These are phyloP conservation scores for Lethenteron camtschaticum DNA, from an alignment of 2,113 vertebrate species.

Conservation along the genomic window DNA sequence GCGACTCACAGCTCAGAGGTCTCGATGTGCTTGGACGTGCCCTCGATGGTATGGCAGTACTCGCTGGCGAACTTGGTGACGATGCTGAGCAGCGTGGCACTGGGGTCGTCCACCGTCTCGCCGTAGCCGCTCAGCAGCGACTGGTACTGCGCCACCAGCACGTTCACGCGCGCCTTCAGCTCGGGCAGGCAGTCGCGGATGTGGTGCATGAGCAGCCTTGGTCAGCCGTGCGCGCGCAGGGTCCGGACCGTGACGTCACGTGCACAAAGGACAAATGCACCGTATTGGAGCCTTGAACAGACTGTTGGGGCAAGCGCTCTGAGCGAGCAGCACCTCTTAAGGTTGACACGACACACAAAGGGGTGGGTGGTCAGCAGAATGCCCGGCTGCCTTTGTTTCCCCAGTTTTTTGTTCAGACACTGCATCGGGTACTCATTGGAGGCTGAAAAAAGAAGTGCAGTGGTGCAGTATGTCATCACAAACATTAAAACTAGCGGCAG, in stretches of 20 bases:
- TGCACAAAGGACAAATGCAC: not conserved
- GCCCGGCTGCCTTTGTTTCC: no score
- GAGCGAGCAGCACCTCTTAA: no score
- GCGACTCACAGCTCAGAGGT: constrained; percentile 37
- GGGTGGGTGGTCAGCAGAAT: no score
- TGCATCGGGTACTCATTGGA: no score
- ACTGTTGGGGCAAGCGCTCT: no score
- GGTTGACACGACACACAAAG: no score
- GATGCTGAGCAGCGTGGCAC: constrained; percentile 39
- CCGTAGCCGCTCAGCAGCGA: constrained; percentile 29
- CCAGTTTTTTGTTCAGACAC: no score
- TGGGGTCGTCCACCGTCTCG: constrained; percentile 37
- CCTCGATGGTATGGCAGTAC: constrained; percentile 45
- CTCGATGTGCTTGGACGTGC: constrained; percentile 34
- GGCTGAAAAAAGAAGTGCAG: no score
- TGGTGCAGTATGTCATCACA: no score
- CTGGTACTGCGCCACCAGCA: constrained; percentile 35
- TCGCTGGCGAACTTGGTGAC: constrained; percentile 43
- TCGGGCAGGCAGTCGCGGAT: constrained; percentile 40
- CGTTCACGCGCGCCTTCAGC: constrained; percentile 31
- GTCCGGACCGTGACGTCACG: not conserved
- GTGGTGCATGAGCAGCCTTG: constrained; percentile 34
- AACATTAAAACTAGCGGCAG: no score
- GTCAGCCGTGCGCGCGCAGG: not conserved
- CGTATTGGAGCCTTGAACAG: no score